Evolutionary conservation across 2,113 vertebrate species (phyloP).

Genomic region (Tinamus guttatus): DNA sequence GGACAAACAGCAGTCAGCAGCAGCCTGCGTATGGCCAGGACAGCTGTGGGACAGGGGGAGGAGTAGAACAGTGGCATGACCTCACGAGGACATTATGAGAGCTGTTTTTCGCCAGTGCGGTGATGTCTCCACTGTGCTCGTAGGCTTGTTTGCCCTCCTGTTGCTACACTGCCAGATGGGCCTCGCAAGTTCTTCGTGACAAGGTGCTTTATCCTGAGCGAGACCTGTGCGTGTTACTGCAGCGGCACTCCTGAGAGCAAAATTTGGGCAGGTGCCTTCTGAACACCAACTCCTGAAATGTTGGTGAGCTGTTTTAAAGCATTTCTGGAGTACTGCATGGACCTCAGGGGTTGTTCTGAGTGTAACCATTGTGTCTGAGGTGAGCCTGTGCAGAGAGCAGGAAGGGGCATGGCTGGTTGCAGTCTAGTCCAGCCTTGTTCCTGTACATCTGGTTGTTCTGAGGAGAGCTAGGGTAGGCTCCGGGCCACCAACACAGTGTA

Average conservation of each 20-base stretch:
- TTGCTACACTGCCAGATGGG: not conserved
- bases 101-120: not conserved
- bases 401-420: not conserved
- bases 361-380: not conserved
- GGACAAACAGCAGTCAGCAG: not conserved
- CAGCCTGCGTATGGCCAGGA: not conserved
- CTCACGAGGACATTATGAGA: not conserved
- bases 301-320: not conserved
- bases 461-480: not conserved
- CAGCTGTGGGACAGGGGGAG: not conserved
- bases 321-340: not conserved
- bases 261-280: not conserved
- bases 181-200: not conserved
- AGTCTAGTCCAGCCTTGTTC: not conserved
- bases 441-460: not conserved
- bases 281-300: not conserved
- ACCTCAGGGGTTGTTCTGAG: not conserved
- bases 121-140: not conserved
- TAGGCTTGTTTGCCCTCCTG: not conserved
- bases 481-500: not conserved
- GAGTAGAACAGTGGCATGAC: not conserved
- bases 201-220: not conserved
- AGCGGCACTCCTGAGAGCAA: not conserved
- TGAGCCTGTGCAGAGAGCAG: not conserved
- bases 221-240: not conserved